Conservation (phyloP, 2,113 vertebrate species). For the Paramisgurnus dabryanus region DNA sequence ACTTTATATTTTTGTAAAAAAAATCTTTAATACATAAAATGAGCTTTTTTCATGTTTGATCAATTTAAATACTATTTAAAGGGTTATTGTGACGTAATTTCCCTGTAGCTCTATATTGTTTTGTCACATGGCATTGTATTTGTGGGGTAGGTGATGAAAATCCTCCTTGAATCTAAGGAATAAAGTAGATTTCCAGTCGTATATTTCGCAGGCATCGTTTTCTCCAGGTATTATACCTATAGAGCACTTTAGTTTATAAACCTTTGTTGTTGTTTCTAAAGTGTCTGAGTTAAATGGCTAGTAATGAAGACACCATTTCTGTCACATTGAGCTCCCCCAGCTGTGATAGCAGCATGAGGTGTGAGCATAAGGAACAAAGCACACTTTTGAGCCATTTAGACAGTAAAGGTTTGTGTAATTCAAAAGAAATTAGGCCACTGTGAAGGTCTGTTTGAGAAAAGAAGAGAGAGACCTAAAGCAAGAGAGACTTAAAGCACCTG, state of each 20-base stretch:
- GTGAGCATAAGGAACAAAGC: constrained; percentile 3
- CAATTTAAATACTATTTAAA: too few relatives aligned
- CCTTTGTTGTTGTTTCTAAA: constrained; percentile 11
- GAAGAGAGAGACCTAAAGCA: constrained; percentile 11
- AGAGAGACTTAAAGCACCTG: constrained; percentile 10
- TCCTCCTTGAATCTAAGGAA: too few relatives aligned
- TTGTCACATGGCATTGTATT: too few relatives aligned
- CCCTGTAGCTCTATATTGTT: too few relatives aligned
- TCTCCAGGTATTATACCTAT: too few relatives aligned
- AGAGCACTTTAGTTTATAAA: not conserved
- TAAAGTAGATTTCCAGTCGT: too few relatives aligned
- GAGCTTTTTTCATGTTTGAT: too few relatives aligned
- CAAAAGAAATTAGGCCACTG: constrained; percentile 44
- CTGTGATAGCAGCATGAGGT: constrained; percentile 21
- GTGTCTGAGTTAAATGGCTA: not conserved
- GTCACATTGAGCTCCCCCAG: constrained; percentile 1
- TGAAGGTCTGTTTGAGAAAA: constrained; percentile 44
- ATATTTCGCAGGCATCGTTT: too few relatives aligned
- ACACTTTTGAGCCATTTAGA: not conserved
- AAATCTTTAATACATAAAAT: too few relatives aligned
- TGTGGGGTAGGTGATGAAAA: too few relatives aligned
- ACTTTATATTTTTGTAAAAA: too few relatives aligned
- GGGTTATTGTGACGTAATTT: too few relatives aligned
- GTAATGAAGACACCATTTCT: not conserved
- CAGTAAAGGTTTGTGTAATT: constrained; percentile 46